Evolutionary conservation across 2,888 invertebrate genomes (phyloP), one percentile per base, ranked within the genome.

Genomic region (Dascillus cervinus): DNA sequence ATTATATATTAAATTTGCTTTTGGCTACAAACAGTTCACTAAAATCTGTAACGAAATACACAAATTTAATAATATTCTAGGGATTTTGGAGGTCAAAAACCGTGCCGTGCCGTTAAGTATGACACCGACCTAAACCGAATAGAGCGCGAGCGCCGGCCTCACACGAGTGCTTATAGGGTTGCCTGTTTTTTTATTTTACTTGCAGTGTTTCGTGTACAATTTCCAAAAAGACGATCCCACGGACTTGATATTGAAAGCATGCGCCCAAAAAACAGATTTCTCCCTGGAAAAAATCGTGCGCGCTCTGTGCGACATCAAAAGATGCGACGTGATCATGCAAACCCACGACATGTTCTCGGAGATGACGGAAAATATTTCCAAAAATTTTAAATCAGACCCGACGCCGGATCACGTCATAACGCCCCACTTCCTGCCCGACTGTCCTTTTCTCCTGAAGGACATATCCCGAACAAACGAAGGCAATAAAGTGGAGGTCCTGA

Each of bases 141-240:
- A n/a, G n/a, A n/a, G n/a, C n/a, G n/a, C n/a, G n/a, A n/a, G n/a
- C n/a, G n/a, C n/a, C n/a, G n/a, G n/a, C n/a, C n/a, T n/a, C n/a
- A n/a, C n/a, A n/a, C n/a, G n/a, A n/a, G n/a, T n/a, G n/a, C n/a
- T n/a, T n/a, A n/a, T n/a, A n/a, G n/a, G n/a, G n/a, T n/a, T n/a
- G n/a, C n/a, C n/a, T n/a, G n/a, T n/a, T n/a, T n/a, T n/a, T n/a
- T n/a, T n/a, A n/a, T n/a, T n/a, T n/a, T n/a, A n/a, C 6, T 34
- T 32, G 2, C 10, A 39, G 39, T 15, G 14, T 22, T 32, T 39
- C 4, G 32, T 36, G 19, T 17, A 34, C 9, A 37, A 33, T 24
- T 29, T 40, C 1, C 26, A 32, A 5, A 24, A 32, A 14, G 31
- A 44, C 37, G 43, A 43, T 29, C 38, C 37, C 11, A 26, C 39